Conservation (phyloP, 2,888 invertebrate genomes). For the Ectemnius lituratus region DNA sequence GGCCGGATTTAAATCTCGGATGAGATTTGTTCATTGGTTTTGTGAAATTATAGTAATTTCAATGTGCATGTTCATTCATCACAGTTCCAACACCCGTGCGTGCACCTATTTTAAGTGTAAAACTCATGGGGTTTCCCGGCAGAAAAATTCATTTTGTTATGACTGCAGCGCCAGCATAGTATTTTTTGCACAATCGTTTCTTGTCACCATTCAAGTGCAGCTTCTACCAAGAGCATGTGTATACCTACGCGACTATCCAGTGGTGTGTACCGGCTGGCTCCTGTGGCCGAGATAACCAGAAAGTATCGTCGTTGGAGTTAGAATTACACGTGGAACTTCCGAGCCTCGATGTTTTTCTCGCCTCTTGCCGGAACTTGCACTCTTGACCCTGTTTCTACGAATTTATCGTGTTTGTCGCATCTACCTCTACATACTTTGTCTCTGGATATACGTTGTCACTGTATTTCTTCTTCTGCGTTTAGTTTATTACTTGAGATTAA, state of each 20-base stretch:
- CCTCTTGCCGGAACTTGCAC: slow-evolving; percentile 13
- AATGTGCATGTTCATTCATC: no score
- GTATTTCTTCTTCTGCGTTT: no score
- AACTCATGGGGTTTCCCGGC: slow-evolving; percentile 24
- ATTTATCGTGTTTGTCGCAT: slow-evolving; percentile 43
- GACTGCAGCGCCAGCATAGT: slow-evolving; percentile 38
- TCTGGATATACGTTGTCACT: no score
- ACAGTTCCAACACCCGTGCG: slow-evolving; percentile 29
- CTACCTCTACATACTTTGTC: slow-evolving; percentile 26
- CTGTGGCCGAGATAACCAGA: slow-evolving; percentile 47
- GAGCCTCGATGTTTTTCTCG: slow-evolving; percentile 25
- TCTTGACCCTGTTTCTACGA: neutral
- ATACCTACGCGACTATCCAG: slow-evolving; percentile 16
- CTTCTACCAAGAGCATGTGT: slow-evolving; percentile 15
- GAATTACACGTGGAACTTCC: slow-evolving; percentile 45
- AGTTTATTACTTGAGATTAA: no score
- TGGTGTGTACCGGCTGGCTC: slow-evolving; percentile 1
- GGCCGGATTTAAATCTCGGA: no score
- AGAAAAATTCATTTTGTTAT: slow-evolving; percentile 39
- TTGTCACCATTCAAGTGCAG: slow-evolving; percentile 53
- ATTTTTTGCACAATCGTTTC: slow-evolving; percentile 53
- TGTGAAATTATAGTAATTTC: no score
- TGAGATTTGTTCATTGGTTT: no score
- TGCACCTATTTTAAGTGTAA: slow-evolving; percentile 25
- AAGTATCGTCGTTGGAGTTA: slow-evolving; percentile 45